These are phyloP conservation scores for Baryphthengus martii DNA, from an alignment of 2,113 vertebrate species.

Conservation along the genomic window DNA sequence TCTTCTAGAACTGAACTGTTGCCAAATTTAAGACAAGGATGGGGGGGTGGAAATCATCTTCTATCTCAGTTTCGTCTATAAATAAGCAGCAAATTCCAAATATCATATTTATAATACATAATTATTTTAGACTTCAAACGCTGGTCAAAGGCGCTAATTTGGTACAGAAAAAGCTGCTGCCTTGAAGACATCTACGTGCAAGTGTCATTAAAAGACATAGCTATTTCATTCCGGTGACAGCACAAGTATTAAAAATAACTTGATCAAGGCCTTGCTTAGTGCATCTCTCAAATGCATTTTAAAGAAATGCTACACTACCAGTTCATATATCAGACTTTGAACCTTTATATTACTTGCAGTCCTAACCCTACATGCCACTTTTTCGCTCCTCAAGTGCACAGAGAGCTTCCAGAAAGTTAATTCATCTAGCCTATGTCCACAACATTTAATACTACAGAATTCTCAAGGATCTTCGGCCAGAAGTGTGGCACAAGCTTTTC, in stretches of 20 bases:
- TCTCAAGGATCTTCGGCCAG: not conserved
- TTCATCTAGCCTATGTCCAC: not conserved
- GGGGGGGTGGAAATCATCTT: not conserved
- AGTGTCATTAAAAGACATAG: not conserved
- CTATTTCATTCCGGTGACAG: not conserved
- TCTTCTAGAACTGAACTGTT: not conserved
- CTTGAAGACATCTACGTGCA: not conserved
- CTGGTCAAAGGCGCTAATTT: not conserved
- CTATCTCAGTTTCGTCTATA: not conserved
- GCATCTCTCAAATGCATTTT: not conserved
- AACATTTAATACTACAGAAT: not conserved
- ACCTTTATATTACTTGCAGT: not conserved
- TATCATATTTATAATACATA: not conserved
- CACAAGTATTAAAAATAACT: not conserved
- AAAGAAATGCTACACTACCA: not conserved
- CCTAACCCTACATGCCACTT: not conserved
- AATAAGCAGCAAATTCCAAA: not conserved
- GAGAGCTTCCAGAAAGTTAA: not conserved
- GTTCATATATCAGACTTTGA: not conserved
- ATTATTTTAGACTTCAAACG: not conserved
- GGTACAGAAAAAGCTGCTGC: not conserved
- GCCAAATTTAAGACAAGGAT: not conserved
- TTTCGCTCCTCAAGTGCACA: not conserved
- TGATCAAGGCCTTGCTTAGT: not conserved
- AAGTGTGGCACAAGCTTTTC: not conserved